phyloP scores from a whole-genome alignment of 2,113 vertebrate species.

The Macrotus californicus region DNA sequence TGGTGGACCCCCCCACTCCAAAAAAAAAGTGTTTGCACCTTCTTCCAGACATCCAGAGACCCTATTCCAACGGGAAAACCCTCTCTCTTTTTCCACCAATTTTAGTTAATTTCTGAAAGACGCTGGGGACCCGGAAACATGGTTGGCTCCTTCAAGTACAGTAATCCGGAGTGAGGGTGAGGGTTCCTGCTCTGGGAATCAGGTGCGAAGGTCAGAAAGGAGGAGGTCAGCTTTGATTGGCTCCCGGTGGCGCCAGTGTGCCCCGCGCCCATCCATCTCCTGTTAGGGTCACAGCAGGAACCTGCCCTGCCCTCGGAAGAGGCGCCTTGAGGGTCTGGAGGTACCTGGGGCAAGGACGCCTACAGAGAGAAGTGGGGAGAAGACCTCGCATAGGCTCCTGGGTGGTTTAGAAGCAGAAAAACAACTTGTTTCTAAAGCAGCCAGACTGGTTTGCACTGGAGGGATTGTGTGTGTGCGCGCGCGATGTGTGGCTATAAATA shows the following conservation, averaged over 20 bases:
- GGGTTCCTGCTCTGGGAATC: constrained; percentile 29
- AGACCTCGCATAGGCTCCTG: constrained; percentile 15
- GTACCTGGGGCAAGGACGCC: background rate
- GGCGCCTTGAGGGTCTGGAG: background rate
- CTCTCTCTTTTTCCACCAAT: background rate
- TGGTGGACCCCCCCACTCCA: background rate
- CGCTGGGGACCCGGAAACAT: background rate
- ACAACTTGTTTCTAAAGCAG: constrained; percentile 71
- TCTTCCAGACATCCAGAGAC: background rate
- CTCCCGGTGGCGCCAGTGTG: background rate
- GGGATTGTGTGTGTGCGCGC: constrained; percentile 30
- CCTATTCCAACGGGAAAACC: background rate
- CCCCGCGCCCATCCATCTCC: background rate
- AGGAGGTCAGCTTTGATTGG: constrained; percentile 36
- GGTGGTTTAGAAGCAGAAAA: constrained; percentile 56
- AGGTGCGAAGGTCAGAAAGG: constrained; percentile 61
- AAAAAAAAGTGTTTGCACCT: background rate
- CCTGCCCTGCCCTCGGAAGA: background rate
- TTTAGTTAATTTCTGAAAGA: background rate
- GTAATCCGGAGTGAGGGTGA: background rate
- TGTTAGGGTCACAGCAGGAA: background rate
- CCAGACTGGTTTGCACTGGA: constrained; percentile 65
- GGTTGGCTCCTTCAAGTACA: background rate
- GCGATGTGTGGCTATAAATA: constrained; percentile 48
- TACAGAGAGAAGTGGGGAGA: background rate